phyloP scores from a whole-genome alignment of 30 jellyfish, hydroid and myxozoan genomes.

The Cassiopea andromeda region DNA sequence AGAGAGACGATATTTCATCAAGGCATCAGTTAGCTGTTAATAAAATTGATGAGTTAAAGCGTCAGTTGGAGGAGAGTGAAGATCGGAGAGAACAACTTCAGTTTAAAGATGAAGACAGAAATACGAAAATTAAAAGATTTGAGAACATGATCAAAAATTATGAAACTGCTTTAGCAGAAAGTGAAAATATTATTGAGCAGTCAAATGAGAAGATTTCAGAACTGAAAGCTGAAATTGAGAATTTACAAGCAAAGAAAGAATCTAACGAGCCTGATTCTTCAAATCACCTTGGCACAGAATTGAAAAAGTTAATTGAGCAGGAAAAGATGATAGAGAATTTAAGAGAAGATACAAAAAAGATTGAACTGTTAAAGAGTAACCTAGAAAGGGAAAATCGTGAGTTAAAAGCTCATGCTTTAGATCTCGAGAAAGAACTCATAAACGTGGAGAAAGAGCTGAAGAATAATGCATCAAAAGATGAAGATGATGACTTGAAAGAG shows the following conservation, averaged over 20 bases:
- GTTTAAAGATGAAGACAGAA: slow-evolving; percentile 71
- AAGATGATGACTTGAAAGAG: not conserved
- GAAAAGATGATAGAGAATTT: not conserved
- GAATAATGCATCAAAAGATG: not conserved
- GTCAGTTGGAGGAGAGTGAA: slow-evolving; percentile 56
- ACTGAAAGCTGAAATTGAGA: slow-evolving; percentile 13
- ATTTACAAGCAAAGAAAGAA: not conserved
- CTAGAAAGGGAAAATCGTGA: slow-evolving; percentile 14
- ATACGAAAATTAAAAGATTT: slow-evolving; percentile 37
- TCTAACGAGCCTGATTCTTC: not conserved
- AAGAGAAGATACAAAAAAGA: not conserved
- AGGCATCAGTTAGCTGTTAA: slow-evolving; percentile 1
- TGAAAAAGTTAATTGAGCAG: not conserved
- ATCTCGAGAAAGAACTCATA: not conserved
- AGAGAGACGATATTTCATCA: slow-evolving; percentile 32
- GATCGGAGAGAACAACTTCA: slow-evolving; percentile 70
- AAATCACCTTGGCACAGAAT: not conserved
- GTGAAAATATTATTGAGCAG: slow-evolving; percentile 74
- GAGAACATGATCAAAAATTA: slow-evolving; percentile 58
- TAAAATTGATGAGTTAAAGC: slow-evolving; percentile 29
- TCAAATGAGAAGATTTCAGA: slow-evolving; percentile 55
- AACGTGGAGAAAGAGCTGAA: not conserved
- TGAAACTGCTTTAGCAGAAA: slow-evolving; percentile 71
- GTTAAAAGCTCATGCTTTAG: not conserved
- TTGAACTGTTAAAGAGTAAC: not conserved